Evolutionary conservation across 2,888 invertebrate species (phyloP), one percentile per base, ranked within the genome.

Genomic region (Drosophila fungiperda): DNA sequence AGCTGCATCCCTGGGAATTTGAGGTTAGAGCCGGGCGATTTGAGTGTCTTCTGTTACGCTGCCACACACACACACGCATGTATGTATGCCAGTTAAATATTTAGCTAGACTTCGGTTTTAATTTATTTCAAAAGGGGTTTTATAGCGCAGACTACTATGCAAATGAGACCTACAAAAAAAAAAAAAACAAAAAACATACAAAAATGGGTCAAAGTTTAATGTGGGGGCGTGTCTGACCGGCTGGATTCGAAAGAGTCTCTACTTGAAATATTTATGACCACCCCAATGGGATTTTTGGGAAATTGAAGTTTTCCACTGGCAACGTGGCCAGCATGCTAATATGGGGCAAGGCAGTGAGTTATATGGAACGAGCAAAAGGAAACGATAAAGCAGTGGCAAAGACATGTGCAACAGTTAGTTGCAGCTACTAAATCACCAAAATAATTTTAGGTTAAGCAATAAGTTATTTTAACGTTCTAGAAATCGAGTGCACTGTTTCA

Each of bases 161-260:
- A 85, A 85, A 85, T 85, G 80, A 76, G 85, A 64, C 32, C 77
- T 38, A 53, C 32, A 17, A 26, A 54, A 9, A 12, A 9, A 26
- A 36, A 8, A 0, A 23, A 54, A 9, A 12, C 5, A 26, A 36
- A 8, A 0, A n/a, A 8, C 5, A 29, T 29, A 29, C 6, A 23
- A 61, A 80, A 68, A 77, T 78, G 85, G 85, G 85, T 89, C 85
- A 85, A 87, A 87, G 80, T 82, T 87, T 72, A 80, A 73, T 76
- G 61, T 12, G 80, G 33, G 63, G 86, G 83, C 70, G 86, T 81
- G 67, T 61, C 64, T 42, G 62, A 36, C 29, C 42, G 38, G 60
- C 26, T 57, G n/a, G 55, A 15, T 1, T 29, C n/a, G 3, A 40
- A 48, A 17, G 26, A 52, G 35, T 33, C 42, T 48, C 40, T 63